A percentile compares a stretch with the other conserved stretches of the same genome.
Conservation (phyloP, 2,888 invertebrate genomes). For the Chalcis sispes region DNA sequence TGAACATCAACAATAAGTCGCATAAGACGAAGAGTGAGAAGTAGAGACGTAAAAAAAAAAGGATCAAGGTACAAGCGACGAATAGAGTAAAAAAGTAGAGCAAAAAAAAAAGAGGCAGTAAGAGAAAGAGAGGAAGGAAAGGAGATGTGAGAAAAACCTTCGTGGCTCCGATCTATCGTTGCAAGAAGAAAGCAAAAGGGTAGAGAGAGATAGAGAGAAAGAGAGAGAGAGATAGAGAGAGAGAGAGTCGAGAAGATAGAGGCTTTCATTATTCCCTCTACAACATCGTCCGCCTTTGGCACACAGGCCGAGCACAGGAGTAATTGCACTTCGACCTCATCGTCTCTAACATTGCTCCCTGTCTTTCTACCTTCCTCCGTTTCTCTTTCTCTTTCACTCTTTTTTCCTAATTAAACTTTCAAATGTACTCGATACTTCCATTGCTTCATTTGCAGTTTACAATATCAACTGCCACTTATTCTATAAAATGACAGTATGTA, state of each 20-base stretch:
- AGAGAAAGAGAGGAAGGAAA: neutral
- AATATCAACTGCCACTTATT: slow-evolving; percentile 7
- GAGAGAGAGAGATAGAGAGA: no score
- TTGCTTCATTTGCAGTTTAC: slow-evolving; percentile 24
- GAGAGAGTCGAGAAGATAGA: slow-evolving; percentile 12
- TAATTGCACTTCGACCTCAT: slow-evolving; percentile 16
- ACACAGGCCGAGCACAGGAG: slow-evolving; percentile 4
- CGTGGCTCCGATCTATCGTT: slow-evolving; percentile 1
- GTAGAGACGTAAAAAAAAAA: neutral
- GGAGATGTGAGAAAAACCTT: neutral
- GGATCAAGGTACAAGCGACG: no score
- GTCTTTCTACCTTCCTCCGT: neutral
- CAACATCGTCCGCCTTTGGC: slow-evolving; percentile 36
- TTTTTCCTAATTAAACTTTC: slow-evolving; percentile 50
- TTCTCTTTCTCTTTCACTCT: neutral
- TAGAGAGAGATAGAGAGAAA: no score
- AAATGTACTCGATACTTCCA: slow-evolving; percentile 21
- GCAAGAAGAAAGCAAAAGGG: slow-evolving; percentile 28
- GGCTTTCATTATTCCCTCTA: slow-evolving; percentile 52
- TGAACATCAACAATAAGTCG: slow-evolving; percentile 64
- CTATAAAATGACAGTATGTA: no score
- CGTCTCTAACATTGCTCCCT: slow-evolving; percentile 20
- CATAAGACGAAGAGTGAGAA: neutral
- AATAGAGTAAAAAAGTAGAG: neutral
- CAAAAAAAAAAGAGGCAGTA: neutral